Evolutionary conservation across 2,888 invertebrate genomes (phyloP).

Genomic region (Amorpha juglandis): DNA sequence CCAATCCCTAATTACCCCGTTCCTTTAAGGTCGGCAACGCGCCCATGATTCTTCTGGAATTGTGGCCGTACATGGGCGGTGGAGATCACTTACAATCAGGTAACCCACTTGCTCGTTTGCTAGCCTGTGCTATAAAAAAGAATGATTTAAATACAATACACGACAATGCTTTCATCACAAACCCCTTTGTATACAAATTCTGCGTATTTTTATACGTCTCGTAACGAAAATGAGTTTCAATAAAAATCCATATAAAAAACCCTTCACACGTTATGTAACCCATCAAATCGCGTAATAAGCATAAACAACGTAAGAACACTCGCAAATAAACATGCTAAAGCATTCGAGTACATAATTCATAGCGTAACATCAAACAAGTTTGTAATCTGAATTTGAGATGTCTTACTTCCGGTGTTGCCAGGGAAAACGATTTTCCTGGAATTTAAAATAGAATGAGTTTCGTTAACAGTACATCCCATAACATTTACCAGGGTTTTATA

Average conservation of each 20-base stretch:
- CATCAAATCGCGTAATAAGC: not conserved
- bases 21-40: too few species aligned
- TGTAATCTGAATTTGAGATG: constrained; percentile 13
- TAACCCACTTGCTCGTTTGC: too few species aligned
- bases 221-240: not conserved
- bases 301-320: constrained; percentile 9
- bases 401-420: not conserved
- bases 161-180: not conserved
- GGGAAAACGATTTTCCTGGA: not conserved
- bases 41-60: too few species aligned
- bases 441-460: not conserved
- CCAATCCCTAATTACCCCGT: too few species aligned
- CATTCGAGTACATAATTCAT: constrained; percentile 3
- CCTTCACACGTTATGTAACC: not conserved
- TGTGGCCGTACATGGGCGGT: too few species aligned
- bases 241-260: not conserved
- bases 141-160: too few species aligned
- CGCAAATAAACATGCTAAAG: constrained; percentile 3
- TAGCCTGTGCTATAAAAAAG: too few species aligned
- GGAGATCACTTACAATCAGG: too few species aligned
- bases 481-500: too few species aligned
- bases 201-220: too few species aligned
- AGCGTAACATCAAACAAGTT: constrained; percentile 13
- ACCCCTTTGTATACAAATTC: not conserved
- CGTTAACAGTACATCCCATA: too few species aligned